A percentile compares a stretch with the other conserved stretches of the same genome.
Evolutionary conservation across 2,888 invertebrate species (phyloP).

Genomic region (Hypomecis atomaria): DNA sequence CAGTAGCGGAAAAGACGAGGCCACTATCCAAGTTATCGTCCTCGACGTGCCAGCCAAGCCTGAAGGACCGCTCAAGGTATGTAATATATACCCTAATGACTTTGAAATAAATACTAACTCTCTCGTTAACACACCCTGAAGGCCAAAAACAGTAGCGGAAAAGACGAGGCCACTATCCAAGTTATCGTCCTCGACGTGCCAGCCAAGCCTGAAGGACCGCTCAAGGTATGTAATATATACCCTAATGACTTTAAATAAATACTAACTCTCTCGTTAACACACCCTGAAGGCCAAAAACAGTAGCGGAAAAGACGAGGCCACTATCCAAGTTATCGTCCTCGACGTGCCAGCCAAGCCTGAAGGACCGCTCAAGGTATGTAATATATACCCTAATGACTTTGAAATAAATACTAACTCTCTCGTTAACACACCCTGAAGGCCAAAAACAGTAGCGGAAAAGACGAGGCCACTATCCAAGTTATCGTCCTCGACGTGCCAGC

Average conservation of each 20-base stretch:
- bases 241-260: too few species aligned
- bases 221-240: too few species aligned
- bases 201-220: conserved; percentile 96
- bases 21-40: conserved; percentile 92
- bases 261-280: too few species aligned
- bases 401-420: too few species aligned
- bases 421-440: conserved; percentile 94
- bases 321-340: conserved; percentile 92
- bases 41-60: conserved; percentile 96
- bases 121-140: conserved; percentile 93
- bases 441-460: conserved; percentile 94
- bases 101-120: too few species aligned
- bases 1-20: conserved; percentile 94
- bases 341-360: conserved; percentile 97
- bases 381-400: background rate
- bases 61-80: conserved; percentile 95
- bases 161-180: conserved; percentile 94
- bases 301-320: conserved; percentile 94
- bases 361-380: conserved; percentile 94
- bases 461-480: conserved; percentile 93
- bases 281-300: conserved; percentile 95
- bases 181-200: conserved; percentile 95
- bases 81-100: conserved; percentile 2
- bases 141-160: conserved; percentile 95
- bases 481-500: conserved; percentile 94